Evolutionary conservation across 1,140 invertebrate species (phyloP).

Genomic region (Doryteuthis pealeii): DNA sequence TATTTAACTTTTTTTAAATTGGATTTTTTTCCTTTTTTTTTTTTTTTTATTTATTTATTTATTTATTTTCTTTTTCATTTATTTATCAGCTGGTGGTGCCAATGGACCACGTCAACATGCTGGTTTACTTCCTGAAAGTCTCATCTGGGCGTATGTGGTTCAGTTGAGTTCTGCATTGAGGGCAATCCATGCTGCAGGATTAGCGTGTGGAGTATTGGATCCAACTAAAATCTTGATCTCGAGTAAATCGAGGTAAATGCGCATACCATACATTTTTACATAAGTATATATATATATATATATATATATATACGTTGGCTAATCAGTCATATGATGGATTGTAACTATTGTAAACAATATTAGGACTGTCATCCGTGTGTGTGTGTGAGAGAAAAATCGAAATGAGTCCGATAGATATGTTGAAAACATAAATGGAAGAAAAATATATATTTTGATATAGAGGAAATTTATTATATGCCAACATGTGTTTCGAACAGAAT

Average conservation of each 20-base stretch:
- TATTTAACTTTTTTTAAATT: no score
- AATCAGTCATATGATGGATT: background rate
- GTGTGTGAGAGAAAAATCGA: no score
- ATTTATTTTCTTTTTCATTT: background rate
- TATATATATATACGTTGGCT: no score
- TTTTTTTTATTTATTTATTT: no score
- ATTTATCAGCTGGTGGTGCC: slow-evolving; percentile 3
- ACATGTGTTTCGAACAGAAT: no score
- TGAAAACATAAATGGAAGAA: no score
- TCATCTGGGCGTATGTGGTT: slow-evolving; percentile 94
- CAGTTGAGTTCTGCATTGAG: slow-evolving; percentile 93
- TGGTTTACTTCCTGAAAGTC: slow-evolving; percentile 80
- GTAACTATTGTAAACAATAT: background rate
- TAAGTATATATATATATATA: background rate
- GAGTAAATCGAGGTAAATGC: slow-evolving; percentile 65
- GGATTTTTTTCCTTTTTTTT: no score
- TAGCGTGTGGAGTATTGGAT: slow-evolving; percentile 76
- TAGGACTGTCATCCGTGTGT: background rate
- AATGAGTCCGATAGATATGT: no score
- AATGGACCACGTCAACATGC: slow-evolving; percentile 49
- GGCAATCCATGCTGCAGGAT: slow-evolving; percentile 81
- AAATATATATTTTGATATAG: no score
- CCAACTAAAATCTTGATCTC: slow-evolving; percentile 84
- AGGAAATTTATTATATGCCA: no score
- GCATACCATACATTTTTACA: background rate